Conservation (phyloP, 2,113 vertebrate species). For the Symphodus melops region DNA sequence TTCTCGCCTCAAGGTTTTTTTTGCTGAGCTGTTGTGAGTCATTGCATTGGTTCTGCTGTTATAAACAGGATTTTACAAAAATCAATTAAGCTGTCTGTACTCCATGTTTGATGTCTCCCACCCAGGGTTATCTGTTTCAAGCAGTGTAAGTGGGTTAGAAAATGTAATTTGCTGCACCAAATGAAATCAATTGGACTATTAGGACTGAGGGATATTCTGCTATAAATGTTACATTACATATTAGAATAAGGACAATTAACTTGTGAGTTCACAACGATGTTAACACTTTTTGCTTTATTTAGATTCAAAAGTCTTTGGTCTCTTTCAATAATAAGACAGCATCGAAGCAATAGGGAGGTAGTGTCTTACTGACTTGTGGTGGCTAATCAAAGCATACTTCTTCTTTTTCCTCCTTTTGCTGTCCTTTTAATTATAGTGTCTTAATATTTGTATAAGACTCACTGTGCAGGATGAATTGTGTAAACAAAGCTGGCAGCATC, state of each 20-base stretch:
- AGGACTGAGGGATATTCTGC: slow-evolving; percentile 25
- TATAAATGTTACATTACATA: neutral
- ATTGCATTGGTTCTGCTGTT: slow-evolving; percentile 64
- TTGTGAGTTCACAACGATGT: neutral
- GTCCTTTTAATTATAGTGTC: neutral
- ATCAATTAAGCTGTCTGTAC: slow-evolving; percentile 67
- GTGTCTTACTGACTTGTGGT: neutral
- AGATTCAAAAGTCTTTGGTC: rapidly evolving
- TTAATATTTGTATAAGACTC: slow-evolving; percentile 16
- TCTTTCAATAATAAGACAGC: neutral
- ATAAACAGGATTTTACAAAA: slow-evolving; percentile 63
- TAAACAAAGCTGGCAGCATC: slow-evolving; percentile 30
- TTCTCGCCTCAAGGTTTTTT: slow-evolving; percentile 56
- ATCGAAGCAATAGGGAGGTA: neutral
- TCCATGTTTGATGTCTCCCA: slow-evolving; percentile 69
- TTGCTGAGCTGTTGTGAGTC: slow-evolving; percentile 65
- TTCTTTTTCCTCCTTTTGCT: neutral
- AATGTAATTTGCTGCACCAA: slow-evolving; percentile 59
- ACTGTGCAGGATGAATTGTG: slow-evolving; percentile 26
- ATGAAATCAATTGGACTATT: slow-evolving; percentile 27
- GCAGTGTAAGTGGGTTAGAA: slow-evolving; percentile 61
- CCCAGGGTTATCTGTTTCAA: slow-evolving; percentile 65
- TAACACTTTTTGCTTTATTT: neutral
- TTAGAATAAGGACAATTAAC: slow-evolving; percentile 1
- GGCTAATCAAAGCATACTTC: neutral